phyloP scores from a whole-genome alignment of 2,888 invertebrate species.

The Marronus borbonicus region DNA sequence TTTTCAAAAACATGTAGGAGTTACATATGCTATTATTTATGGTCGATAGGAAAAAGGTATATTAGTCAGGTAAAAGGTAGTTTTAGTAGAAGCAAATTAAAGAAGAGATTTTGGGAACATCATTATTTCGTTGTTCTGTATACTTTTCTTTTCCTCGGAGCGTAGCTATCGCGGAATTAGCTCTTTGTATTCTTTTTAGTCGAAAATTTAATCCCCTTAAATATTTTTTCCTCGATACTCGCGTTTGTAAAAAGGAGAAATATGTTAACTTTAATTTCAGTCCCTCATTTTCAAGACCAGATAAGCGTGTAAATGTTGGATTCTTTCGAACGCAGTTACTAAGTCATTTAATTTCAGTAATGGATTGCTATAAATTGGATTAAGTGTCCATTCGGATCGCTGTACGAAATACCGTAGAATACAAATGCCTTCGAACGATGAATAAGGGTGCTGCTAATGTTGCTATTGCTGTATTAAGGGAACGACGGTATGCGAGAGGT shows the following conservation, averaged over 20 bases:
- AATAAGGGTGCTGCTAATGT: constrained; percentile 12
- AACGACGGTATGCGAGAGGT: background rate
- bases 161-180: too few relatives aligned
- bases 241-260: background rate
- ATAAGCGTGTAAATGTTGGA: constrained; percentile 6
- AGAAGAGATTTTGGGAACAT: background rate
- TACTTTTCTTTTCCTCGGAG: too few relatives aligned
- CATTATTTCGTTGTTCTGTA: background rate
- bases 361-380: constrained; percentile 28
- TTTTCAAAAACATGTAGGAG: too few relatives aligned
- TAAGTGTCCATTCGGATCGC: constrained; percentile 14
- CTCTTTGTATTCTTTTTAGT: too few relatives aligned
- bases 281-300: background rate
- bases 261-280: background rate
- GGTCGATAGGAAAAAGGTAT: too few relatives aligned
- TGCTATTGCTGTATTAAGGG: background rate
- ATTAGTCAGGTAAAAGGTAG: too few relatives aligned
- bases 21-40: too few relatives aligned
- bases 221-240: too few relatives aligned
- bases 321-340: constrained; percentile 7
- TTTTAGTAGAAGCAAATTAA: background rate
- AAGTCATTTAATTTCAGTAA: constrained; percentile 28
- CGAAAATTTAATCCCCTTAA: too few relatives aligned
- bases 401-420: constrained; percentile 24
- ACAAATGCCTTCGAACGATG: background rate